These are phyloP conservation scores for Epizoanthus stellaris DNA, from an alignment of 92 coral and sea anemone genomes.

Conservation along the genomic window DNA sequence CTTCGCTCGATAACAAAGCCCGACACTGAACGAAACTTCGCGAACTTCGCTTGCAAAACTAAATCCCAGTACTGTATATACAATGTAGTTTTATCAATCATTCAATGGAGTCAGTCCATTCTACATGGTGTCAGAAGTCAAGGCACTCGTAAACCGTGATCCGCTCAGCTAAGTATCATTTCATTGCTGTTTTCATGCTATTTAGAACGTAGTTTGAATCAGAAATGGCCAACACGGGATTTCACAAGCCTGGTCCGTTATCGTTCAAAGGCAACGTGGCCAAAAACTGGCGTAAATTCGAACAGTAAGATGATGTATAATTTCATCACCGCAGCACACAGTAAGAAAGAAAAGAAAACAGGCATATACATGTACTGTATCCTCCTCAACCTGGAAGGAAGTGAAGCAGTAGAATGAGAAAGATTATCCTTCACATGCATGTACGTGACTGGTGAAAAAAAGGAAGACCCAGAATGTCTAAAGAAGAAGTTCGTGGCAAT, in stretches of 20 bases:
- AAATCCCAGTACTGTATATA: too few relatives aligned
- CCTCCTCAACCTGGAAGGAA: slow-evolving; percentile 28
- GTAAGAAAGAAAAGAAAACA: slow-evolving; percentile 21
- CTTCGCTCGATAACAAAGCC: too few relatives aligned
- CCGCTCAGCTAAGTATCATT: too few relatives aligned
- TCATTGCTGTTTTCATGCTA: too few relatives aligned
- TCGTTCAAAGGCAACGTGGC: slow-evolving; percentile 37
- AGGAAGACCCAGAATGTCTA: too few relatives aligned
- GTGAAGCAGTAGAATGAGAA: slow-evolving; percentile 39
- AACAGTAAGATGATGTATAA: slow-evolving; percentile 33
- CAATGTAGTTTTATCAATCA: too few relatives aligned
- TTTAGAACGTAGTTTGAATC: background rate
- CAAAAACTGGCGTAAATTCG: slow-evolving; percentile 44
- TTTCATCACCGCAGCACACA: slow-evolving; percentile 5
- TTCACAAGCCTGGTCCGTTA: slow-evolving; percentile 34
- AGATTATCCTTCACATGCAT: slow-evolving; percentile 16
- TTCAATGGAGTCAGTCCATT: too few relatives aligned
- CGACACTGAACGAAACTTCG: too few relatives aligned
- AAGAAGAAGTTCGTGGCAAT: too few relatives aligned
- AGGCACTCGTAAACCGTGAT: too few relatives aligned
- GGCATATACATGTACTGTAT: too few relatives aligned
- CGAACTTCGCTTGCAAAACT: too few relatives aligned
- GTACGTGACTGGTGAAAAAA: background rate
- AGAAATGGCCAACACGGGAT: slow-evolving; percentile 32
- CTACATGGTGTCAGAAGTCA: slow-evolving; percentile 32